These are phyloP conservation scores for Pseudeuparius sepicola DNA, from an alignment of 2,888 invertebrate species.

Conservation along the genomic window DNA sequence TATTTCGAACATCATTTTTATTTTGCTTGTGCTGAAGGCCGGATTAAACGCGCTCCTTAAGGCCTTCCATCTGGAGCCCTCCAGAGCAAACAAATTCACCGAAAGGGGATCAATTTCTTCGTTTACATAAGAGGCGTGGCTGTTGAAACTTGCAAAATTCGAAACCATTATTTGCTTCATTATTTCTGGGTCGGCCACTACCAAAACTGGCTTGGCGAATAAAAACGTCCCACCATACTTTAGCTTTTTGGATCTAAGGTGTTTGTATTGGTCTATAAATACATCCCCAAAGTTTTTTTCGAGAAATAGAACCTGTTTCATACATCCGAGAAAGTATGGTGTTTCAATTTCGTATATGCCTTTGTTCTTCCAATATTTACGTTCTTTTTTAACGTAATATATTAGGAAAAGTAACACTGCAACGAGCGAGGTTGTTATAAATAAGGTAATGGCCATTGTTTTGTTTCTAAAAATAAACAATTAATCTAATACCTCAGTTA, in stretches of 20 bases:
- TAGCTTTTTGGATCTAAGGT: neutral
- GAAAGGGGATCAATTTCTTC: conserved; percentile 16
- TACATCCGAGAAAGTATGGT: conserved; percentile 1
- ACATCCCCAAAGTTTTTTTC: neutral
- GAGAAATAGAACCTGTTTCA: neutral
- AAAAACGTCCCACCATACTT: conserved; percentile 14
- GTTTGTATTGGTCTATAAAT: neutral
- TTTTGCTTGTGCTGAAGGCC: conserved; percentile 54
- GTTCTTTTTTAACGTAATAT: no score
- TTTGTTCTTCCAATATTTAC: conserved; percentile 5
- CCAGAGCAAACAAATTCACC: conserved; percentile 17
- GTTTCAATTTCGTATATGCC: conserved; percentile 5
- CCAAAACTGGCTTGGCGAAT: conserved; percentile 8
- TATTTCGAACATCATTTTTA: conserved; percentile 54
- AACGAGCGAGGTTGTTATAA: no score
- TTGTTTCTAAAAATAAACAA: no score
- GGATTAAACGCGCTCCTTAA: conserved; percentile 37
- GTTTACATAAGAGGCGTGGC: conserved; percentile 15
- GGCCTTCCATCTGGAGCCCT: conserved; percentile 12
- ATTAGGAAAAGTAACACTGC: no score
- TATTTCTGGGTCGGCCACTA: conserved; percentile 11
- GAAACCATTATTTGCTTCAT: conserved; percentile 15
- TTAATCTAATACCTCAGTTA: no score
- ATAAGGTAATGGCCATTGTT: no score
- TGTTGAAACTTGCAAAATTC: conserved; percentile 14